These are phyloP conservation scores for Mesodorylaimus sp. DNA, from an alignment of 2,888 invertebrate species.

Conservation along the genomic window DNA sequence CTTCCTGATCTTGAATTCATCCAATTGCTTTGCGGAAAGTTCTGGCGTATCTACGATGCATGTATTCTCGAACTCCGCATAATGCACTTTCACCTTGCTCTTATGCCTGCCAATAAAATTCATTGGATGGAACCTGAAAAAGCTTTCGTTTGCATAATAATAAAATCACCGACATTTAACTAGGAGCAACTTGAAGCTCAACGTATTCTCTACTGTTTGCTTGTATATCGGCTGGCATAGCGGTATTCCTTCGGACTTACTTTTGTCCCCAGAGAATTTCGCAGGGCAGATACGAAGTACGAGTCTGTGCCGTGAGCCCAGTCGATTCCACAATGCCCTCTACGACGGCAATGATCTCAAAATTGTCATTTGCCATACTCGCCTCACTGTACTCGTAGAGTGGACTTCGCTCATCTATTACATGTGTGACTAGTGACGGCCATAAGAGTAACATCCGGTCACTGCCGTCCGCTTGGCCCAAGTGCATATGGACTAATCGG, in stretches of 20 bases:
- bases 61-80: neutral
- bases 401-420: conserved; percentile 3
- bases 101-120: neutral
- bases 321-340: conserved; percentile 7
- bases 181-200: no score
- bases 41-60: neutral
- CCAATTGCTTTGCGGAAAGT: neutral
- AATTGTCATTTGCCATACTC: neutral
- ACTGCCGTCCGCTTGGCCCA: conserved; percentile 5
- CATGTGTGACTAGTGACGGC: neutral
- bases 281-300: conserved; percentile 2
- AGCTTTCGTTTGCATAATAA: no score
- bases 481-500: neutral
- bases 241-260: no score
- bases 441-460: conserved; percentile 6
- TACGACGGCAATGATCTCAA: neutral
- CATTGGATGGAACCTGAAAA: conserved; percentile 2
- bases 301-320: neutral
- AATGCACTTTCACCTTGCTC: neutral
- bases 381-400: neutral
- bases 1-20: no score
- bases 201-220: no score
- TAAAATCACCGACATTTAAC: no score
- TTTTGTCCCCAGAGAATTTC: conserved; percentile 6
- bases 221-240: no score